phyloP scores from a whole-genome alignment of 2,888 invertebrate species.

The Drosophila falleni region DNA sequence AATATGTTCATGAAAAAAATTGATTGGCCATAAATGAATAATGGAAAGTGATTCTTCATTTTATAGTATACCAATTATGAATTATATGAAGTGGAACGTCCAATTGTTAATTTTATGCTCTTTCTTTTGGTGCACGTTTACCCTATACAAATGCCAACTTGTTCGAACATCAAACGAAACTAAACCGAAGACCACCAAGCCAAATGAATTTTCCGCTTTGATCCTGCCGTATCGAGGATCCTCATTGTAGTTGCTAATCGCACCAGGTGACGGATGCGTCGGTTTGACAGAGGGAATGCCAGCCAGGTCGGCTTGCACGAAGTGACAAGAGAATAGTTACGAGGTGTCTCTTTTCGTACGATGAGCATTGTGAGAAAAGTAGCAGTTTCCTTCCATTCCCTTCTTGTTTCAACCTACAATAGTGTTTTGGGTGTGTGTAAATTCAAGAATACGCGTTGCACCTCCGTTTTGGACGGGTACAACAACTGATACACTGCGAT shows the following conservation, averaged over 20 bases:
- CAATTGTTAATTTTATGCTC: conserved; percentile 40
- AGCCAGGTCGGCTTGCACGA: conserved; percentile 41
- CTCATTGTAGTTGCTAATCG: conserved; percentile 73
- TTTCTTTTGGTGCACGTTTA: conserved; percentile 7
- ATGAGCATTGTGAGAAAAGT: conserved; percentile 75
- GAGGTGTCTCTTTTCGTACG: conserved; percentile 82
- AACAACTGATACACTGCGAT: conserved; percentile 37
- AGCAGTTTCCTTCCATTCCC: conserved; percentile 54
- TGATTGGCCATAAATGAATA: too few species aligned
- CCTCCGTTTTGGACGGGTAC: conserved; percentile 49
- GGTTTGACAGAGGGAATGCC: conserved; percentile 67
- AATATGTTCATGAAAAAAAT: too few species aligned
- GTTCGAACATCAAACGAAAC: conserved; percentile 55
- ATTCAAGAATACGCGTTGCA: conserved; percentile 42
- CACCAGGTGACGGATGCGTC: conserved; percentile 83
- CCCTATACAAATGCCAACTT: conserved; percentile 43
- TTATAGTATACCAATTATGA: conserved; percentile 22
- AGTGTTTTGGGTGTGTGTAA: conserved; percentile 36
- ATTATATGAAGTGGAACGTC: conserved; percentile 35
- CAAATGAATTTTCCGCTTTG: conserved; percentile 84
- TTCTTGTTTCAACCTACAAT: conserved; percentile 25
- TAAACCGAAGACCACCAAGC: conserved; percentile 83
- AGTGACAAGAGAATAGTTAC: conserved; percentile 74
- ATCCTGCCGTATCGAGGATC: conserved; percentile 84
- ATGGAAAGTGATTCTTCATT: conserved; percentile 4